Conservation (phyloP, 2,797 vertebrate species). For the Mormyrops attenuatus region DNA sequence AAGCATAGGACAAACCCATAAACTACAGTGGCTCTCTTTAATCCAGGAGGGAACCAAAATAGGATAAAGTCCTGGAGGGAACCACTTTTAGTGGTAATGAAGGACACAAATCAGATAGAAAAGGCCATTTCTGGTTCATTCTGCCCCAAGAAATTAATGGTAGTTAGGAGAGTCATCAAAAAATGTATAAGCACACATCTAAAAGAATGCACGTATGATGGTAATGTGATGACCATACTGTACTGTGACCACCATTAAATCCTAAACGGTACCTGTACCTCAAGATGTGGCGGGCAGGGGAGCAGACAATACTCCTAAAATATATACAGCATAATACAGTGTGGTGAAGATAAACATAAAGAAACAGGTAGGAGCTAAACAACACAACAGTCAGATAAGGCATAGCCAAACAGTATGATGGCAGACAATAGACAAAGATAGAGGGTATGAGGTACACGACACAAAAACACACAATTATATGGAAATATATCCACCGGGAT, state of each 20-base stretch:
- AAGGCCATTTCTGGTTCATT: neutral
- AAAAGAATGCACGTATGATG: neutral
- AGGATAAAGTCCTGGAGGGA: neutral
- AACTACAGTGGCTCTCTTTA: neutral
- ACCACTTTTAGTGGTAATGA: neutral
- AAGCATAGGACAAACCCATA: neutral
- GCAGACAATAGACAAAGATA: slow-evolving; percentile 30
- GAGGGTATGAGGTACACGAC: slow-evolving; percentile 38
- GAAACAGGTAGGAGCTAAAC: slow-evolving; percentile 2
- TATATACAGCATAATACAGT: slow-evolving; percentile 51
- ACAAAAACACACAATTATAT: slow-evolving; percentile 23
- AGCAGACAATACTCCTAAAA: slow-evolving; percentile 68
- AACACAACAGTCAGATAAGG: slow-evolving; percentile 20
- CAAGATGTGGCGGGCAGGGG: slow-evolving; percentile 63
- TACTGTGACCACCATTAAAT: slow-evolving; percentile 33
- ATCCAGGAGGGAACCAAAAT: neutral
- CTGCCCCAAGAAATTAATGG: slow-evolving; percentile 16
- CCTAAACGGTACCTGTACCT: slow-evolving; percentile 56
- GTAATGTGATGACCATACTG: slow-evolving; percentile 11
- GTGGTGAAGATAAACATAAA: slow-evolving; percentile 43
- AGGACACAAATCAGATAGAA: neutral
- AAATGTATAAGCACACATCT: neutral
- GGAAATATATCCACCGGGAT: neutral
- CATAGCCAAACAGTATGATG: neutral
- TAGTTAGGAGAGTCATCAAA: slow-evolving; percentile 2